Conservation (phyloP, 2,888 invertebrate genomes). For the Cephus runcator region DNA sequence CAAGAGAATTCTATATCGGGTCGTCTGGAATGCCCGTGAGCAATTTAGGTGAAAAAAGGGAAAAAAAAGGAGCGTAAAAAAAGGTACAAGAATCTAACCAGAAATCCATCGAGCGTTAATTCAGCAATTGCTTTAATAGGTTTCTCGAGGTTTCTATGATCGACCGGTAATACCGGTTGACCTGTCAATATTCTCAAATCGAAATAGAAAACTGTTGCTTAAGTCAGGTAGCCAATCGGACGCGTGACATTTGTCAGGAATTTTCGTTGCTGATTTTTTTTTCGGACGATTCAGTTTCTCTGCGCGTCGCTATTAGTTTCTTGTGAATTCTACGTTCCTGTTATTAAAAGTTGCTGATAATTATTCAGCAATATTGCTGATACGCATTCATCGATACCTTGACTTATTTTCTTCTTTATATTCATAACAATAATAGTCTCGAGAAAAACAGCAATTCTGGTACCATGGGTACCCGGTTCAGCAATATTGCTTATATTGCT, state of each 20-base stretch:
- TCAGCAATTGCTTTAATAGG: background rate
- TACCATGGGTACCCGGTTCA: background rate
- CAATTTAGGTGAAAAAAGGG: slow-evolving; percentile 3
- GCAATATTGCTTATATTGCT: background rate
- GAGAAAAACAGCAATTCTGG: background rate
- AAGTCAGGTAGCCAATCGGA: background rate
- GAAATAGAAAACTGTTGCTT: background rate
- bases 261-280: background rate
- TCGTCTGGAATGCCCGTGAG: background rate
- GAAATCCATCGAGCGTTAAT: background rate
- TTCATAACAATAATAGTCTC: background rate
- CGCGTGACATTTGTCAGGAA: background rate
- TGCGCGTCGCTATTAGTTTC: background rate
- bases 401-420: background rate
- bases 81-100: background rate
- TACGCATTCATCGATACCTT: background rate
- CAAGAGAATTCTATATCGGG: background rate
- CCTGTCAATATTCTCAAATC: background rate
- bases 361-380: background rate
- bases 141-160: background rate
- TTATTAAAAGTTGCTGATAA: background rate
- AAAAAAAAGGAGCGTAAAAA: slow-evolving; percentile 6
- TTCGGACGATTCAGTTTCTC: background rate
- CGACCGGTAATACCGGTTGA: background rate
- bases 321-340: background rate